These are phyloP conservation scores for Heliconius hewitsoni DNA, from an alignment of 1,140 invertebrate species.

Conservation along the genomic window DNA sequence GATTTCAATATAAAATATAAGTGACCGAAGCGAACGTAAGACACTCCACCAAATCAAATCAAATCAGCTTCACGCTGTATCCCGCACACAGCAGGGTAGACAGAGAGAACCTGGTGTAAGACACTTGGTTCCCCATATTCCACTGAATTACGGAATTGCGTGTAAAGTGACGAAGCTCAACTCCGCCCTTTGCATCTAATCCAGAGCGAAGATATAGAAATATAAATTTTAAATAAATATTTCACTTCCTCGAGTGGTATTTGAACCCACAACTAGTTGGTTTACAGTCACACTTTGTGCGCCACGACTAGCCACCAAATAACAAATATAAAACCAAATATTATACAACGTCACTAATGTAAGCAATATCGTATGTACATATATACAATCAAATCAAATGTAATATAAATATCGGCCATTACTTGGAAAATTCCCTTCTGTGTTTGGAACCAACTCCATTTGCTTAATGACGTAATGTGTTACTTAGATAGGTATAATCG, in stretches of 20 bases:
- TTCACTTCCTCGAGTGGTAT: too few relatives aligned
- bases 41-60: background rate
- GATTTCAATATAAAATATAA: too few relatives aligned
- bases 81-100: background rate
- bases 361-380: background rate
- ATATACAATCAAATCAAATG: background rate
- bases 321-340: conserved; percentile 4
- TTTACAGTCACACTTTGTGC: too few relatives aligned
- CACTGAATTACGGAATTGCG: too few relatives aligned
- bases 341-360: background rate
- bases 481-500: background rate
- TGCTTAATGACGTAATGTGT: background rate
- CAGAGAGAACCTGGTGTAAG: too few relatives aligned
- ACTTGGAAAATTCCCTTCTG: background rate
- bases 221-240: background rate
- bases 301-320: background rate
- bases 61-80: background rate
- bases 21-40: too few relatives aligned
- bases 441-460: background rate
- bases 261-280: too few relatives aligned
- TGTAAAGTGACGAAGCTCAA: too few relatives aligned
- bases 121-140: too few relatives aligned
- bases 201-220: background rate
- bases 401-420: background rate
- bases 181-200: too few relatives aligned